Evolutionary conservation across 2,797 vertebrate species (phyloP).

Genomic region (Trachurus trachurus): DNA sequence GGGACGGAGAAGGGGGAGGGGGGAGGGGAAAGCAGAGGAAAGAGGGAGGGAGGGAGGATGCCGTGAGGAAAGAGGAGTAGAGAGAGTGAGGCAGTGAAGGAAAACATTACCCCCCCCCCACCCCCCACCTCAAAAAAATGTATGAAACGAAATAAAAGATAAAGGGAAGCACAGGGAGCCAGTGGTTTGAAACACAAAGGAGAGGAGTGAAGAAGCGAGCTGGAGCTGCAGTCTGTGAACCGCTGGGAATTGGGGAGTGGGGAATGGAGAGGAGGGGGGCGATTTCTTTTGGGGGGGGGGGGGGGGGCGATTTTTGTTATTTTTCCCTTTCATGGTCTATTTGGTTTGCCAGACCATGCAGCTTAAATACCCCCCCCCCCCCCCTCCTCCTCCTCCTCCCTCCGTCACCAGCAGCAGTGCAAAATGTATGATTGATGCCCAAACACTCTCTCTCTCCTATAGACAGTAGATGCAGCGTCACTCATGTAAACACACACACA

Average conservation of each 20-base stretch:
- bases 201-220: slow-evolving; percentile 63
- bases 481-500: neutral
- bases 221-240: slow-evolving; percentile 66
- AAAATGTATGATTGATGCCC: slow-evolving; percentile 55
- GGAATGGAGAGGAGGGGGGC: slow-evolving; percentile 3
- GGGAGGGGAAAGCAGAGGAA: slow-evolving; percentile 24
- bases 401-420: slow-evolving; percentile 36
- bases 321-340: slow-evolving; percentile 80
- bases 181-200: slow-evolving; percentile 75
- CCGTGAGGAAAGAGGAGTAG: slow-evolving; percentile 12
- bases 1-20: neutral
- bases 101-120: slow-evolving; percentile 53
- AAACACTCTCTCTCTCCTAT: slow-evolving; percentile 10
- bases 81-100: slow-evolving; percentile 58
- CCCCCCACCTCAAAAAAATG: slow-evolving; percentile 21
- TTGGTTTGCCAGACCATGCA: slow-evolving; percentile 77
- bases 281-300: neutral
- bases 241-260: slow-evolving; percentile 58
- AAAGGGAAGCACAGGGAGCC: slow-evolving; percentile 65
- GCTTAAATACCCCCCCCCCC: slow-evolving; percentile 66
- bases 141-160: slow-evolving; percentile 67
- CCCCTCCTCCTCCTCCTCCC: slow-evolving; percentile 12
- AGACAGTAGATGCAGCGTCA: slow-evolving; percentile 4
- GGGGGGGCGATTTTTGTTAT: slow-evolving; percentile 68
- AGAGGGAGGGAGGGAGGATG: slow-evolving; percentile 16